phyloP scores from a whole-genome alignment of 1,140 invertebrate genomes.

The Drosophila yakuba region DNA sequence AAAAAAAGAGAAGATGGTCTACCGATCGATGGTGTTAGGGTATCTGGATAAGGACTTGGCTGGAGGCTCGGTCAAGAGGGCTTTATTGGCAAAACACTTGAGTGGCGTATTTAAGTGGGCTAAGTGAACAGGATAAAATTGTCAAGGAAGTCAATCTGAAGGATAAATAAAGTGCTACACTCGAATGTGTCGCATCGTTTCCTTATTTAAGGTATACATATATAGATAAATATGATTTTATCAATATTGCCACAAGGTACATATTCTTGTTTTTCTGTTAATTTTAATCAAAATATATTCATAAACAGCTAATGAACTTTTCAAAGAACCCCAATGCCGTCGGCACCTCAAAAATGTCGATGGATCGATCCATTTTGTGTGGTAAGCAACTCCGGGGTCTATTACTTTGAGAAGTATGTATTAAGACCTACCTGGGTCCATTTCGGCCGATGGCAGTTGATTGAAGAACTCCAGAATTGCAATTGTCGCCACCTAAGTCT shows the following conservation, averaged over 20 bases:
- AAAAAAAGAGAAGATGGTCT: conserved; percentile 16
- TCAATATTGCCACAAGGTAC: too few relatives aligned
- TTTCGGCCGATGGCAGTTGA: conserved; percentile 58
- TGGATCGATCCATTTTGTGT: not conserved
- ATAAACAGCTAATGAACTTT: not conserved
- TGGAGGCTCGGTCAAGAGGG: conserved; percentile 24
- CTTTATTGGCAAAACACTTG: conserved; percentile 63
- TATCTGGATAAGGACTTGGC: conserved; percentile 56
- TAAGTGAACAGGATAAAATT: conserved; percentile 14
- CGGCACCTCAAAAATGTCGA: conserved; percentile 13
- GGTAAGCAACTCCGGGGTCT: too few relatives aligned
- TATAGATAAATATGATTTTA: too few relatives aligned
- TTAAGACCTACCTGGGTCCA: conserved; percentile 68
- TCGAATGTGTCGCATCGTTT: too few relatives aligned
- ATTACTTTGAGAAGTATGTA: not conserved
- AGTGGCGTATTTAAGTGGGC: conserved; percentile 11
- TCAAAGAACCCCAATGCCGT: conserved; percentile 25
- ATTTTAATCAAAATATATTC: too few relatives aligned
- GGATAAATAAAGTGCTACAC: too few relatives aligned
- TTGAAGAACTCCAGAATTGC: conserved; percentile 74
- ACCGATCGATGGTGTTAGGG: conserved; percentile 17
- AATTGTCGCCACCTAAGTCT: conserved; percentile 31
- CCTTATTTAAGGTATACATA: too few relatives aligned
- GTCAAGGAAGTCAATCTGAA: not conserved
- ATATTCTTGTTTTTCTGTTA: too few relatives aligned